Percentiles rank a stretch among this genome's conserved stretches.
Evolutionary conservation across 2,113 vertebrate genomes (phyloP).

Genomic region (Lichenostomus cassidix): DNA sequence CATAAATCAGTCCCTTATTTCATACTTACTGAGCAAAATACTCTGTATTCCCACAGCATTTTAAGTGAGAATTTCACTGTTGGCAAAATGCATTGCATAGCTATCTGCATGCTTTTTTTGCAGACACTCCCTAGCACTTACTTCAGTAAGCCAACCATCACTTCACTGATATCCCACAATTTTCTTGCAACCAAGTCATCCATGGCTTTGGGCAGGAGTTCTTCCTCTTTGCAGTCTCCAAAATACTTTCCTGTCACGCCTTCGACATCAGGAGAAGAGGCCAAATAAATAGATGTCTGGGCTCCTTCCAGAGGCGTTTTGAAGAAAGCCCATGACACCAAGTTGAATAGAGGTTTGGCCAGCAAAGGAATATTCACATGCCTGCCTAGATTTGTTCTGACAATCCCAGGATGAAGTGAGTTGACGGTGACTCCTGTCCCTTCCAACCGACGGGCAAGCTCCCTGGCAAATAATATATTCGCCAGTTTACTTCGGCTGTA

Average conservation of each 20-base stretch:
- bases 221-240: constrained; percentile 89
- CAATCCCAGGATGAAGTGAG: constrained; percentile 89
- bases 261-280: constrained; percentile 87
- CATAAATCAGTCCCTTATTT: not conserved
- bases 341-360: constrained; percentile 85
- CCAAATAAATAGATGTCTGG: constrained; percentile 90
- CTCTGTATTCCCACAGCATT: not conserved
- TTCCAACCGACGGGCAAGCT: constrained; percentile 83
- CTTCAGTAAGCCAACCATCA: constrained; percentile 88
- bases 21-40: not conserved
- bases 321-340: constrained; percentile 87
- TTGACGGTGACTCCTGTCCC: constrained; percentile 88
- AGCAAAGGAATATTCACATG: constrained; percentile 87
- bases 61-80: not conserved
- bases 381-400: constrained; percentile 89
- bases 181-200: constrained; percentile 85
- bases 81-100: not conserved
- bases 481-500: constrained; percentile 95
- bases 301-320: constrained; percentile 91
- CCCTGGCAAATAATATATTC: constrained; percentile 88
- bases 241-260: constrained; percentile 90
- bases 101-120: not conserved
- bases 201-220: constrained; percentile 85
- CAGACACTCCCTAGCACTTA: constrained; percentile 45
- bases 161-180: constrained; percentile 91